A percentile compares a stretch with the other conserved stretches of the same genome.
phyloP scores from a whole-genome alignment of 2,113 vertebrate species.

The Mola mola region DNA sequence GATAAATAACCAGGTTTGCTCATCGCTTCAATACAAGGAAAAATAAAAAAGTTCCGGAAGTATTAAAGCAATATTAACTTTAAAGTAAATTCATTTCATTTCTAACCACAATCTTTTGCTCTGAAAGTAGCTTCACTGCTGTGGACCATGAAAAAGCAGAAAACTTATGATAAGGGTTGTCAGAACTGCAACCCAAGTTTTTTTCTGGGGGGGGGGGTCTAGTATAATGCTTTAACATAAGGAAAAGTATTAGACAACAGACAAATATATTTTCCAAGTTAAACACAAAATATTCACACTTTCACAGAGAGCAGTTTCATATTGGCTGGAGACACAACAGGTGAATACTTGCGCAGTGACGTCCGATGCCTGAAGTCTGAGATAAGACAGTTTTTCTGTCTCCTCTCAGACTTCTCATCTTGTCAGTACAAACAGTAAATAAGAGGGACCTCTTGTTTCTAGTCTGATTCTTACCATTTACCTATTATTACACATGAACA shows the following conservation, averaged over 20 bases:
- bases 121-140: too few relatives aligned
- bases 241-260: neutral
- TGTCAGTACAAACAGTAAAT: constrained; percentile 30
- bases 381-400: too few relatives aligned
- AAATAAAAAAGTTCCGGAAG: too few relatives aligned
- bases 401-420: constrained; percentile 43
- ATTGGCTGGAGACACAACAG: constrained; percentile 34
- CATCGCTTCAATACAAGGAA: too few relatives aligned
- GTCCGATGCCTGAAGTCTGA: constrained; percentile 20
- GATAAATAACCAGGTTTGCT: too few relatives aligned
- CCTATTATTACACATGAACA: neutral
- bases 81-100: too few relatives aligned
- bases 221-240: neutral
- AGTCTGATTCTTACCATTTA: neutral
- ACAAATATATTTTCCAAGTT: neutral
- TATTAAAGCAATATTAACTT: too few relatives aligned
- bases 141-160: too few relatives aligned
- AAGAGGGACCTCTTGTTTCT: constrained; percentile 28
- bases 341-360: constrained; percentile 37
- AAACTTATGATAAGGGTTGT: too few relatives aligned
- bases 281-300: neutral
- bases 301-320: constrained; percentile 7
- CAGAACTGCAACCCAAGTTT: too few relatives aligned
- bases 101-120: too few relatives aligned
- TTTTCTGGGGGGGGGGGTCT: too few relatives aligned